phyloP scores from a whole-genome alignment of 2,113 vertebrate genomes.

The Nibea albiflora region DNA sequence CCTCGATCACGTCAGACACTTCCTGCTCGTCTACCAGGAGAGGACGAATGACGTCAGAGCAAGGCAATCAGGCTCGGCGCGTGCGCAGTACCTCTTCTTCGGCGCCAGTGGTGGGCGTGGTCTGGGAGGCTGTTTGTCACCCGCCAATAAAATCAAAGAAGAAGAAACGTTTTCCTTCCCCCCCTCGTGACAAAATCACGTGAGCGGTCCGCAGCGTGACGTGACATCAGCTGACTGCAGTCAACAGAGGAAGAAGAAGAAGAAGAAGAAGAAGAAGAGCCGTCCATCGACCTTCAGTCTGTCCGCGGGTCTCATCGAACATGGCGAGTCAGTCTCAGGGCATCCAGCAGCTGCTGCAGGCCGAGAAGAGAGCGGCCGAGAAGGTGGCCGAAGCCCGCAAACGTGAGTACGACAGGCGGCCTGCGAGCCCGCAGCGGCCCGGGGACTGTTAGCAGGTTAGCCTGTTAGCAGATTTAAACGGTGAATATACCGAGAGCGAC shows the following conservation, averaged over 20 bases:
- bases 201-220: slow-evolving; percentile 61
- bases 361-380: slow-evolving; percentile 96
- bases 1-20: no score
- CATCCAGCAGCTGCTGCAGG: slow-evolving; percentile 97
- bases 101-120: no score
- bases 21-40: no score
- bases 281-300: slow-evolving; percentile 69
- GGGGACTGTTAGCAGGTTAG: neutral
- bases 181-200: slow-evolving; percentile 60
- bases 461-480: neutral
- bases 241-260: slow-evolving; percentile 13
- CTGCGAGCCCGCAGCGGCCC: neutral
- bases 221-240: slow-evolving; percentile 80
- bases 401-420: slow-evolving; percentile 84
- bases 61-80: no score
- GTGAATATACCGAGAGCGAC: neutral
- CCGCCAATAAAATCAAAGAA: neutral
- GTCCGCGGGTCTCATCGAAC: neutral
- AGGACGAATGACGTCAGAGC: no score
- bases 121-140: no score
- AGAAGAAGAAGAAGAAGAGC: no score
- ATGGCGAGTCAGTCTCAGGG: slow-evolving; percentile 98
- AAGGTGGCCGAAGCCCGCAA: slow-evolving; percentile 97
- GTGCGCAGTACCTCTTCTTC: no score
- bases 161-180: neutral